Percentiles rank a stretch among this genome's conserved stretches.
These are phyloP conservation scores for Azorinus chamasolen DNA, from an alignment of 2,888 invertebrate genomes.

Conservation along the genomic window DNA sequence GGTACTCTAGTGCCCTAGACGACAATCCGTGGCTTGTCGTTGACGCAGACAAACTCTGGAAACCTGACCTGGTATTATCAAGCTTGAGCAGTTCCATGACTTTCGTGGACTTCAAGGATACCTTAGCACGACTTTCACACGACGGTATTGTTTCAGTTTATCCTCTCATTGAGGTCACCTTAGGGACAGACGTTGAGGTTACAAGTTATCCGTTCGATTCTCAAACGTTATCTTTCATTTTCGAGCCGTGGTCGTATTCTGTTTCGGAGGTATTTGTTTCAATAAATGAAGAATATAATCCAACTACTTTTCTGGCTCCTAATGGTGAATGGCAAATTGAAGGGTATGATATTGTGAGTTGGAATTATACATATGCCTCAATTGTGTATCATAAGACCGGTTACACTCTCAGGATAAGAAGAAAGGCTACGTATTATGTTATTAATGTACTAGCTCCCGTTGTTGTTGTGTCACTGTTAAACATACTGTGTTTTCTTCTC, in stretches of 20 bases:
- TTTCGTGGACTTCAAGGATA: constrained; percentile 12
- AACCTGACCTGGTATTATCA: constrained; percentile 33
- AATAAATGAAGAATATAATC: neutral
- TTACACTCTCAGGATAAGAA: constrained; percentile 31
- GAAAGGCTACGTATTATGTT: constrained; percentile 53
- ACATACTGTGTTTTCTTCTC: no score
- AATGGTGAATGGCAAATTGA: constrained; percentile 17
- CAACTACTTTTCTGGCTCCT: neutral
- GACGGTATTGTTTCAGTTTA: constrained; percentile 26
- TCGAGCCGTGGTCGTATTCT: constrained; percentile 27
- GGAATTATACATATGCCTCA: constrained; percentile 6
- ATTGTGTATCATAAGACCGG: constrained; percentile 1
- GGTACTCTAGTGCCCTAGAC: constrained; percentile 16
- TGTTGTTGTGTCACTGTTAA: constrained; percentile 48
- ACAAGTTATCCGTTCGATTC: constrained; percentile 37
- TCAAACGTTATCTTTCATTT: constrained; percentile 12
- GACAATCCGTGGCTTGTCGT: constrained; percentile 28
- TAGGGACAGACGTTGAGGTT: constrained; percentile 10
- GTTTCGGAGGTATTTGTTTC: constrained; percentile 3
- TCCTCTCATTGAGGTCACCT: constrained; percentile 14
- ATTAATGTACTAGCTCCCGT: constrained; percentile 59
- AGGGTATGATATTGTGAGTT: neutral
- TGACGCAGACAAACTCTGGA: constrained; percentile 36
- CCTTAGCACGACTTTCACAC: constrained; percentile 11
- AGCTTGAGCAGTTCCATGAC: constrained; percentile 2